Evolutionary conservation across 2,888 invertebrate genomes (phyloP).

Genomic region (Thymelicus lineola): DNA sequence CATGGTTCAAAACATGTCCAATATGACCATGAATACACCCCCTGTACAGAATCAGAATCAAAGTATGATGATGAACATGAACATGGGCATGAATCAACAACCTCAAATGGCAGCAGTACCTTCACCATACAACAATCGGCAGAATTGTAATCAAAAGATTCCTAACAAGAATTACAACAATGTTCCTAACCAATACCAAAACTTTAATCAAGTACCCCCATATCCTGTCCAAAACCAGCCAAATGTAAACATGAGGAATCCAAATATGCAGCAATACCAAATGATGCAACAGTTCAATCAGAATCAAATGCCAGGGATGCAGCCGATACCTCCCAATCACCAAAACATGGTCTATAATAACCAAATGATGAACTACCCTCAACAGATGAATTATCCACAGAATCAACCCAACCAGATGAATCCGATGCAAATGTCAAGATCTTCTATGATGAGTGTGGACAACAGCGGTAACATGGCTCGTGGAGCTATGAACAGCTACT

Average conservation of each 20-base stretch:
- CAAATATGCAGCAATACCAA: conserved; percentile 72
- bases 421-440: conserved; percentile 75
- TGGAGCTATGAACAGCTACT: conserved; percentile 71
- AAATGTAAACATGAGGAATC: conserved; percentile 63
- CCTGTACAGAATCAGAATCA: conserved; percentile 53
- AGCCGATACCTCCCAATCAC: conserved; percentile 62
- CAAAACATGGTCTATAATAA: conserved; percentile 61
- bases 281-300: conserved; percentile 74
- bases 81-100: conserved; percentile 57
- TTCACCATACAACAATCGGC: conserved; percentile 63
- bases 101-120: conserved; percentile 50
- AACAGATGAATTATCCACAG: conserved; percentile 63
- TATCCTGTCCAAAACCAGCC: conserved; percentile 68
- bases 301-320: conserved; percentile 61
- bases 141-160: conserved; percentile 66
- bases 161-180: conserved; percentile 66
- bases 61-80: conserved; percentile 66
- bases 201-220: conserved; percentile 64
- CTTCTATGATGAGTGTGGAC: conserved; percentile 79
- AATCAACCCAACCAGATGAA: conserved; percentile 65
- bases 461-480: conserved; percentile 75
- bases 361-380: conserved; percentile 70
- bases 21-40: conserved; percentile 70
- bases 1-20: conserved; percentile 76
- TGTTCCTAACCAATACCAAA: conserved; percentile 69